phyloP scores from a whole-genome alignment of 2,888 invertebrate species.

The Philereme transversata region DNA sequence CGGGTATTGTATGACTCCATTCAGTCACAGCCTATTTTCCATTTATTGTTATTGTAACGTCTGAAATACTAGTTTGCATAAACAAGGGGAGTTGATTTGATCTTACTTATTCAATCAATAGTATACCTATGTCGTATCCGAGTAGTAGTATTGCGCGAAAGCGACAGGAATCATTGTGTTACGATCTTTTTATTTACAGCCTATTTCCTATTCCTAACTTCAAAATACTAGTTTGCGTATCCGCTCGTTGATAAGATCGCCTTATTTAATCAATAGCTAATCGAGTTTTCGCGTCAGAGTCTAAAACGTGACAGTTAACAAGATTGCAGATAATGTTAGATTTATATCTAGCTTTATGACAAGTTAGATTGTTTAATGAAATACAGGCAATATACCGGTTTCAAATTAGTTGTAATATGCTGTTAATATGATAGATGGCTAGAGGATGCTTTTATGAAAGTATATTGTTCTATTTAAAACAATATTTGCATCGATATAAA shows the following conservation, averaged over 20 bases:
- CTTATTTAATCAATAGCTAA: constrained; percentile 64
- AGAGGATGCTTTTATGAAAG: constrained; percentile 33
- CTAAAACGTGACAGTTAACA: constrained; percentile 60
- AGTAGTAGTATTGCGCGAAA: no score
- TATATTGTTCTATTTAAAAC: constrained; percentile 34
- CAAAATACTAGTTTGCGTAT: constrained; percentile 67
- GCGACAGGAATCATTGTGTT: no score
- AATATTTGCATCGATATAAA: constrained; percentile 25
- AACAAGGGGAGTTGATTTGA: no score
- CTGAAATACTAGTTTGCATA: no score
- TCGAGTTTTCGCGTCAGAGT: constrained; percentile 59
- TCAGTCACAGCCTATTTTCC: constrained; percentile 65
- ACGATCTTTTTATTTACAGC: constrained; percentile 57
- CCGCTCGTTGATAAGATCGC: constrained; percentile 65
- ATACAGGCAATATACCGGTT: constrained; percentile 49
- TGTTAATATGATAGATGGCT: constrained; percentile 31
- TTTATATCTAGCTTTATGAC: constrained; percentile 55
- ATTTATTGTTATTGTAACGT: constrained; percentile 18
- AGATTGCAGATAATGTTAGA: constrained; percentile 60
- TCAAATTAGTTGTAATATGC: constrained; percentile 36
- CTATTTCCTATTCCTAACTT: constrained; percentile 67
- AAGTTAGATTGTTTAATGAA: constrained; percentile 52
- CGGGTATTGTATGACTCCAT: constrained; percentile 44
- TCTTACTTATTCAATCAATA: no score
- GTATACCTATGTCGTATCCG: no score